A percentile compares a stretch with the other conserved stretches of the same genome.
phyloP scores from a whole-genome alignment of 2,888 invertebrate species.

The Synanthedon vespiformis region DNA sequence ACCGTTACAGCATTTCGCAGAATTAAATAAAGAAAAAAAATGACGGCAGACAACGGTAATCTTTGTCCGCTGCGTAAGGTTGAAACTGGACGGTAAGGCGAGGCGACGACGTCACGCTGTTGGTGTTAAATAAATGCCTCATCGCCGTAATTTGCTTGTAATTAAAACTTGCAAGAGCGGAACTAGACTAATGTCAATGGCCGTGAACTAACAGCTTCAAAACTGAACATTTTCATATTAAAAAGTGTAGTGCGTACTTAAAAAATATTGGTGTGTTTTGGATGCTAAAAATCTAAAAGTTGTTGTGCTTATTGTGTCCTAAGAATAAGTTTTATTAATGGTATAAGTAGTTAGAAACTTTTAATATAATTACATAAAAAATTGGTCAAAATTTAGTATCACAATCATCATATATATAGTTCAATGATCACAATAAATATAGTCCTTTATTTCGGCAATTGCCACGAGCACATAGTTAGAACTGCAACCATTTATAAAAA shows the following conservation, averaged over 20 bases:
- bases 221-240: not conserved
- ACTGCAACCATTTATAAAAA: too few relatives aligned
- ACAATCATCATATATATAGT: too few relatives aligned
- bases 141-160: conserved; percentile 9
- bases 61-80: conserved; percentile 47
- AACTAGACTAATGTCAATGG: conserved; percentile 18
- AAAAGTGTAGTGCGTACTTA: not conserved
- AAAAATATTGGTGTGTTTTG: too few relatives aligned
- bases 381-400: too few relatives aligned
- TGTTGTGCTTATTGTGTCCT: too few relatives aligned
- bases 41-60: conserved; percentile 57
- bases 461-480: too few relatives aligned
- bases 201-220: conserved; percentile 4
- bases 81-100: conserved; percentile 40
- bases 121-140: conserved; percentile 19
- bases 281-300: too few relatives aligned
- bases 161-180: conserved; percentile 35
- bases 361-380: too few relatives aligned
- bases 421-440: too few relatives aligned
- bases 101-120: conserved; percentile 22
- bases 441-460: too few relatives aligned
- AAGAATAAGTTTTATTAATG: too few relatives aligned
- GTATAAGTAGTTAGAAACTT: too few relatives aligned
- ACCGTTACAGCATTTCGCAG: conserved; percentile 65
- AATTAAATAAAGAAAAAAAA: conserved; percentile 56